Percentiles rank a stretch among this genome's conserved stretches.
These are phyloP conservation scores for Arctia plantaginis DNA, from an alignment of 2,888 invertebrate genomes.

Conservation along the genomic window DNA sequence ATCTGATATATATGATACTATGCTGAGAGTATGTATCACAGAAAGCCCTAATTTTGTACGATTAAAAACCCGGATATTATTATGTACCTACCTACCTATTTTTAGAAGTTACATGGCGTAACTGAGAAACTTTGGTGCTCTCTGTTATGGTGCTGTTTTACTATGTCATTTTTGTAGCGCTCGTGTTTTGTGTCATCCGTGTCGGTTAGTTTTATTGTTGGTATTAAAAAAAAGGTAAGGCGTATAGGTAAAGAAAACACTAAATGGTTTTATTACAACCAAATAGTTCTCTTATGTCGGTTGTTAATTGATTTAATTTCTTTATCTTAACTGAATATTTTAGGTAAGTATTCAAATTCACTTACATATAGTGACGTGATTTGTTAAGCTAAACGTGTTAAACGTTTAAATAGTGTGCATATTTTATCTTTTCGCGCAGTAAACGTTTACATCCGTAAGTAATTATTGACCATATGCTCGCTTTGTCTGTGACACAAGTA, in stretches of 20 bases:
- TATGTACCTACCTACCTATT: neutral
- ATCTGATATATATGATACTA: slow-evolving; percentile 1
- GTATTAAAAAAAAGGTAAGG: neutral
- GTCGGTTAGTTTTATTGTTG: neutral
- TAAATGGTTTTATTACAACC: neutral
- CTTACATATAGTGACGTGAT: neutral
- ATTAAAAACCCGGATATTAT: neutral
- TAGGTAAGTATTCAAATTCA: neutral
- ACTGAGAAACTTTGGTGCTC: neutral
- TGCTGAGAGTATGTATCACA: neutral
- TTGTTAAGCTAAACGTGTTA: neutral
- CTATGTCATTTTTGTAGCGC: neutral
- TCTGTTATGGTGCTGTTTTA: neutral
- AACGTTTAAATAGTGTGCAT: neutral
- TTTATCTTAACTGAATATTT: neutral
- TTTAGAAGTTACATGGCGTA: neutral
- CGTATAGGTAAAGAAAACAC: neutral
- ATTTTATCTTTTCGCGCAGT: slow-evolving; percentile 7
- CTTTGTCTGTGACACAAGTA: slow-evolving; percentile 19
- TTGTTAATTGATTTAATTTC: neutral
- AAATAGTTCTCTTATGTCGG: neutral
- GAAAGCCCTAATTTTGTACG: neutral
- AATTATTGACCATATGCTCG: slow-evolving; percentile 13
- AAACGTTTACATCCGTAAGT: slow-evolving; percentile 14
- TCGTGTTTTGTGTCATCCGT: neutral